A percentile compares a stretch with the other conserved stretches of the same genome.
These are phyloP conservation scores for Colletes latitarsis DNA, from an alignment of 1,140 invertebrate genomes.

Conservation along the genomic window DNA sequence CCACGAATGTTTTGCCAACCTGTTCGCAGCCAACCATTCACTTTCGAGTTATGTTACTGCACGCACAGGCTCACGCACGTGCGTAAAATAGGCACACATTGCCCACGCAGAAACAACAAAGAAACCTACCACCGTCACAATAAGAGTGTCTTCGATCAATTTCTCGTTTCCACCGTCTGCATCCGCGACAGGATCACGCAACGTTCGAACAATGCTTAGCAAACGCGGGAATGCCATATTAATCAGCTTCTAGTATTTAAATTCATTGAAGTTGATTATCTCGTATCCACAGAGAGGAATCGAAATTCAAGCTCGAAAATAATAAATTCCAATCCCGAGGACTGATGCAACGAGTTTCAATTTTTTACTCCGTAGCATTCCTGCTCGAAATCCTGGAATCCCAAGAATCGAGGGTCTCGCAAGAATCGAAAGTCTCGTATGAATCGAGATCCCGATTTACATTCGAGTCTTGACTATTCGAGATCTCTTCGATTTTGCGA, in stretches of 20 bases:
- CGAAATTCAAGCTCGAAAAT: too few relatives aligned
- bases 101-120: conserved; percentile 38
- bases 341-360: background rate
- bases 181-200: background rate
- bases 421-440: too few relatives aligned
- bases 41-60: conserved; percentile 44
- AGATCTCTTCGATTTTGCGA: too few relatives aligned
- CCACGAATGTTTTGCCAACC: conserved; percentile 32
- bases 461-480: too few relatives aligned
- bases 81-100: conserved; percentile 12
- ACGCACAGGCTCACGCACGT: conserved; percentile 32
- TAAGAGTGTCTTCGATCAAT: background rate
- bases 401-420: too few relatives aligned
- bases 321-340: too few relatives aligned
- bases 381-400: too few relatives aligned
- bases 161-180: conserved; percentile 20
- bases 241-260: too few relatives aligned
- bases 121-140: conserved; percentile 9
- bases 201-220: background rate
- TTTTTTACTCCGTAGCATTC: too few relatives aligned
- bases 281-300: too few relatives aligned
- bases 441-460: too few relatives aligned
- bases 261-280: too few relatives aligned
- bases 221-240: background rate
- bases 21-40: conserved; percentile 32